Evolutionary conservation across 2,797 vertebrate genomes (phyloP).

Genomic region (Catostomus latipinnis): DNA sequence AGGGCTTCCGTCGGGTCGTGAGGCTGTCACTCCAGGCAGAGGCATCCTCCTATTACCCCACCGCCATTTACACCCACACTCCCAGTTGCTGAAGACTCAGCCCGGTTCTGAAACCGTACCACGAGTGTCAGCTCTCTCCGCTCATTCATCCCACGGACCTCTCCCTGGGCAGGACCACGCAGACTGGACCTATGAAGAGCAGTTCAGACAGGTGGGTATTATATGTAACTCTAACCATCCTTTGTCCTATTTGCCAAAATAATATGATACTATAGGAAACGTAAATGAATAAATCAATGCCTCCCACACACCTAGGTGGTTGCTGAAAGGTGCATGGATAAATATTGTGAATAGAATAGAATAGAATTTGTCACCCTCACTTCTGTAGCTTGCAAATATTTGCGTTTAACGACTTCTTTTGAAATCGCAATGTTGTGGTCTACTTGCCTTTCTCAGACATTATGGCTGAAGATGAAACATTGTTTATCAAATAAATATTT

Average conservation of each 20-base stretch:
- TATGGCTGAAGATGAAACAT: background rate
- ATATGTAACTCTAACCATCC: background rate
- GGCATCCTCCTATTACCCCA: slow-evolving; percentile 85
- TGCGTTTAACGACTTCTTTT: too few species aligned
- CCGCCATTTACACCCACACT: slow-evolving; percentile 82
- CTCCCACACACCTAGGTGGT: too few species aligned
- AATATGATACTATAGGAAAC: background rate
- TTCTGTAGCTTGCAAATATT: background rate
- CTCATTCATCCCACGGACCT: slow-evolving; percentile 77
- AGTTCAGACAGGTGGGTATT: slow-evolving; percentile 91
- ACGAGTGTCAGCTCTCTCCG: slow-evolving; percentile 72
- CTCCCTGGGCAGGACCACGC: slow-evolving; percentile 86
- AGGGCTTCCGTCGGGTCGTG: slow-evolving; percentile 76
- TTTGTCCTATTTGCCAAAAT: background rate
- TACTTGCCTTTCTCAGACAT: background rate
- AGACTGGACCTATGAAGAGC: slow-evolving; percentile 98
- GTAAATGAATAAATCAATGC: too few species aligned
- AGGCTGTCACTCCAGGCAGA: slow-evolving; percentile 73
- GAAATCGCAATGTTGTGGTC: background rate
- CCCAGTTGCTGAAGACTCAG: slow-evolving; percentile 79
- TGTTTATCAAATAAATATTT: slow-evolving; percentile 1
- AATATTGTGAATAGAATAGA: too few species aligned
- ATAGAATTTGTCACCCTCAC: too few species aligned
- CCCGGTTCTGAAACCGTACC: slow-evolving; percentile 78
- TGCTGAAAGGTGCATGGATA: too few species aligned